Evolutionary conservation across 2,797 vertebrate genomes (phyloP).

Genomic region (Enteromius viviparus): DNA sequence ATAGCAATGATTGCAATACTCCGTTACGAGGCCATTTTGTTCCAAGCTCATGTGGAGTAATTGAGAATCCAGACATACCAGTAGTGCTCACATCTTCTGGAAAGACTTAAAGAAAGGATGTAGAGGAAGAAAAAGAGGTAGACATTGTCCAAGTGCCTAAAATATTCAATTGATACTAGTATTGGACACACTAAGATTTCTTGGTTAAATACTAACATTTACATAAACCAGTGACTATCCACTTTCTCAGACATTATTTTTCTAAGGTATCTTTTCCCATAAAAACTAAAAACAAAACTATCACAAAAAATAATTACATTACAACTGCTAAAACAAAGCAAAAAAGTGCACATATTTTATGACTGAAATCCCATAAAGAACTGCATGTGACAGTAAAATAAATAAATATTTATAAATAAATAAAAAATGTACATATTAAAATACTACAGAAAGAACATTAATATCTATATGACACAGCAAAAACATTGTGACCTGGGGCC

Average conservation of each 20-base stretch:
- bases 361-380: not conserved
- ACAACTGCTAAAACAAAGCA: not conserved
- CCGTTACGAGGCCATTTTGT: constrained; percentile 55
- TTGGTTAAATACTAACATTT: not conserved
- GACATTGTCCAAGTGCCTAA: constrained; percentile 1
- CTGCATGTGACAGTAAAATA: not conserved
- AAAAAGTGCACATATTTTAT: not conserved
- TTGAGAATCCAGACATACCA: constrained; percentile 51
- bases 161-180: not conserved
- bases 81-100: constrained; percentile 29
- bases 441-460: not conserved
- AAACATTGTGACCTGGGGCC: not conserved
- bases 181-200: not conserved
- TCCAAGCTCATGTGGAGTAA: constrained; percentile 43
- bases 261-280: not conserved
- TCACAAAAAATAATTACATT: not conserved
- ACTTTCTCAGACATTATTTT: not conserved
- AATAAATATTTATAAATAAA: not conserved
- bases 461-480: not conserved
- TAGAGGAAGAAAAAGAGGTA: constrained; percentile 1
- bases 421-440: not conserved
- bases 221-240: not conserved
- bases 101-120: not conserved
- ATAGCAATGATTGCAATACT: constrained; percentile 67
- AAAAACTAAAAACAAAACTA: not conserved